Base-by-base conservation (phyloP, 2,888 invertebrate species). In the Linnaemya tessellans region DNA sequence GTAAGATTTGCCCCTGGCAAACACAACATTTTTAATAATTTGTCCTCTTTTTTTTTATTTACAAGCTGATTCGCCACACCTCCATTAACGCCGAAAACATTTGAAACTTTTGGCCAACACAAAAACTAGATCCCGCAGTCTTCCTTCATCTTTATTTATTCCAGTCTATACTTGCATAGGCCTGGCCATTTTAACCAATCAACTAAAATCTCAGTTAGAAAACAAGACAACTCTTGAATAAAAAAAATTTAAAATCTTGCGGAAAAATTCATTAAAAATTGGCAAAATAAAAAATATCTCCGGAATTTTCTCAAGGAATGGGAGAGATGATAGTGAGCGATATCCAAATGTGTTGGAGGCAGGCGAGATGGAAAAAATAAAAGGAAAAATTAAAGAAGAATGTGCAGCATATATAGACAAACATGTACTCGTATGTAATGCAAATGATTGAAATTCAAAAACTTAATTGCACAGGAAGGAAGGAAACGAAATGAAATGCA, bases 381-480 rank as follows among this genome's bases (percentile, higher is more conserved):
- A 30, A 30, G 30, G 30, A 30, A 38, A 35, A 56, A 38, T n/a
- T 20, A 20, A 73, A 25, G 18, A 80, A 73, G 56, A 62, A 54
- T 64, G 71, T 73, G 38, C 56, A 30, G 38, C 51, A 51, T 35
- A 51, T 35, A 60, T 51, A 67, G 51, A 71, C 43, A 74, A 54
- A 43, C 65, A 82, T 85, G 78, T n/a, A n/a, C n/a, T n/a, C n/a
- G n/a, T 82, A 85, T 78, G 82, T 56, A 82, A 85, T 74, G 82
- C 49, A 85, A 83, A 82, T 82, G 82, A 85, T 85, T 82, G 85
- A 82, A 85, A 85, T 85, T 80, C 79, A 85, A 85, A 30, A 85
- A 85, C 85, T 85, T 85, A 85, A 85, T 85, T 85, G 85, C 85
- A 85, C 85, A 79, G 85, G 85, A 85, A 85, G 85, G 83, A 83